Base-by-base conservation (phyloP, 2,888 invertebrate genomes). In the Cactoblastis cactorum region DNA sequence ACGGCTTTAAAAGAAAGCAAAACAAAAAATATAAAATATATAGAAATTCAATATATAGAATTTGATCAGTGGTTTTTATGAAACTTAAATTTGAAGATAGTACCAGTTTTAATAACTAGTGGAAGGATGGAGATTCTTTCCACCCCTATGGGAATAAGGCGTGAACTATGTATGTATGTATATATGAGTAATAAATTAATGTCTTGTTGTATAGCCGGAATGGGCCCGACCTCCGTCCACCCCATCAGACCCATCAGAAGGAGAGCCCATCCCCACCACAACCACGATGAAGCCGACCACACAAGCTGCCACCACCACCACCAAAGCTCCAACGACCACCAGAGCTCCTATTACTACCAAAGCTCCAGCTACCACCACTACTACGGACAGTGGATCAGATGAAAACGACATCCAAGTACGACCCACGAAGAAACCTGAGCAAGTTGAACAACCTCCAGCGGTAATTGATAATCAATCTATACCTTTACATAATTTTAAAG, bases 161-260 rank as follows among this genome's bases (percentile, higher is more conserved):
- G n/a, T n/a, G n/a, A n/a, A n/a, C n/a, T n/a, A n/a, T n/a, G n/a
- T n/a, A n/a, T n/a, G n/a, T n/a, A n/a, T n/a, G n/a, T n/a, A n/a
- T n/a, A n/a, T n/a, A n/a, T n/a, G n/a, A n/a, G n/a, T n/a, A n/a
- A n/a, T n/a, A n/a, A n/a, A n/a, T n/a, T n/a, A n/a, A n/a, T n/a
- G n/a, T n/a, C n/a, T 69, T 57, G 54, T 65, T 66, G 69, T 80
- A 35, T 68, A 95, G 95, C 95, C 95, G 62, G 95, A 95, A 71
- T 96, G 95, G 95, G 94, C 94, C 39, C 91, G 92, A 55, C 95
- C 95, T 12, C 95, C 95, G 53, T 93, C 94, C 55, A 95, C 95
- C 2, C 87, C 92, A 14, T 66, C 84, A 8, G 91, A 91, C 67
- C 86, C 91, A 17, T 80, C 90, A 19, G 91, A 91, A 67, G 80